A percentile compares a stretch with the other conserved stretches of the same genome.
phyloP scores from a whole-genome alignment of 2,113 vertebrate species.

The Cynoglossus semilaevis region DNA sequence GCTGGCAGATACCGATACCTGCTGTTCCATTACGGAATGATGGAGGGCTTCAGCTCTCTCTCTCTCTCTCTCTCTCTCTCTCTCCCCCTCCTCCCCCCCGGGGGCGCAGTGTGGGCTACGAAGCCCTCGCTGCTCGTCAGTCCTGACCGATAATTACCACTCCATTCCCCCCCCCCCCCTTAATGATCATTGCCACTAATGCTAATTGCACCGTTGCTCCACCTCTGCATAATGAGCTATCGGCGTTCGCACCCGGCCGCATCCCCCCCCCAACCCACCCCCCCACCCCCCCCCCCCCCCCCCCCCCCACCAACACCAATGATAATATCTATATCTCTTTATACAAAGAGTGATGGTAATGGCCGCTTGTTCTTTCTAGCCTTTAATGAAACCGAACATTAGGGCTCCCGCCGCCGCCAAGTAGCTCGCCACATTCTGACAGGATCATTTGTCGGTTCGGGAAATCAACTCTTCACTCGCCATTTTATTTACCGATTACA shows the following conservation, averaged over 20 bases:
- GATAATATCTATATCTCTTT: constrained; percentile 35
- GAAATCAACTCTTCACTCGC: constrained; percentile 57
- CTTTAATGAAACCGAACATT: constrained; percentile 45
- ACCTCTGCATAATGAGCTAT: constrained; percentile 68
- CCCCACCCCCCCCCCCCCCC: constrained; percentile 1
- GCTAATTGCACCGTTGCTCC: constrained; percentile 69
- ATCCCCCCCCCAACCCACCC: background rate
- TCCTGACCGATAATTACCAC: constrained; percentile 70
- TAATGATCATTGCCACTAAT: constrained; percentile 75
- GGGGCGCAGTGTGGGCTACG: constrained; percentile 47
- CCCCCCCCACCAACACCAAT: constrained; percentile 6
- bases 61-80: constrained; percentile 16
- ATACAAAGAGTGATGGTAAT: constrained; percentile 23
- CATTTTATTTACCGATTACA: constrained; percentile 69
- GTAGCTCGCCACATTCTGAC: constrained; percentile 46
- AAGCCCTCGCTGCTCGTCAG: constrained; percentile 69
- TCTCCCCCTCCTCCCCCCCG: constrained; percentile 40
- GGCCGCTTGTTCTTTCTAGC: constrained; percentile 7
- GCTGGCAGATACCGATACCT: constrained; percentile 40
- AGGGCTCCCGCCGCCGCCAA: constrained; percentile 35
- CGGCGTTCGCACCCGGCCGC: constrained; percentile 34
- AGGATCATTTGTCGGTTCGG: constrained; percentile 61
- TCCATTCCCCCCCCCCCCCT: constrained; percentile 72
- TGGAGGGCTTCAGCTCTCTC: constrained; percentile 50
- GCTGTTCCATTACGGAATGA: constrained; percentile 67